Evolutionary conservation across 2,888 invertebrate species (phyloP), one percentile per base, ranked within the genome.

Genomic region (Papilio gigon): DNA sequence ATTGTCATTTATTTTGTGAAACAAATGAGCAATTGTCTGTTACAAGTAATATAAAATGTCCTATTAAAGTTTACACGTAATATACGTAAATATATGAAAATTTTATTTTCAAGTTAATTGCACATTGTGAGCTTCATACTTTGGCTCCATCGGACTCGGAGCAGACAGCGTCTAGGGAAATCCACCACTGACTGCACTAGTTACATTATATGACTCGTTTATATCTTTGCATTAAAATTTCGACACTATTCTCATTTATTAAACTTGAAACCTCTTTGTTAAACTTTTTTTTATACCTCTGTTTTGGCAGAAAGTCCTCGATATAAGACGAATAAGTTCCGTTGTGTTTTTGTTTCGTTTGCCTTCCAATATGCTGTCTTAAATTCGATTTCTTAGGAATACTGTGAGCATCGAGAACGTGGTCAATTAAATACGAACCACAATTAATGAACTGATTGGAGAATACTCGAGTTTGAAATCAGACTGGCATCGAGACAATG

Each of bases 81-180:
- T n/a, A n/a, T n/a, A n/a, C n/a, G n/a, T 20, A 2, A 8, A 44
- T 9, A 20, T 44, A 11, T 5, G n/a, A 35, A 35, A 35, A 35
- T 42, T 42, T 6, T n/a, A 53, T 53, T 25, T 27, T 4, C 14
- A 3, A 27, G 27, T 30, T 56, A 30, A 30, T 53, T 30, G 22
- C 47, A 47, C 12, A 27, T 30, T 17, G 8, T 30, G 30, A 56
- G 17, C 53, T 30, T 30, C 17, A 8, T 30, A 30, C n/a, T 17
- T 30, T 17, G 53, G 30, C n/a, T 53, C 30, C 30, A 56, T 56
- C 30, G 17, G 30, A 56, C 17, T 2, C 9, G 30, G 27, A 30
- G 17, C 30, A 17, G 30, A 30, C 30, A 56, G 30, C 11, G 30
- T 56, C 53, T 56, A 25, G 53, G 53, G 53, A 56, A 56, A 56